Base-by-base conservation (phyloP, 2,888 invertebrate species). In the Halictus quadricinctus region DNA sequence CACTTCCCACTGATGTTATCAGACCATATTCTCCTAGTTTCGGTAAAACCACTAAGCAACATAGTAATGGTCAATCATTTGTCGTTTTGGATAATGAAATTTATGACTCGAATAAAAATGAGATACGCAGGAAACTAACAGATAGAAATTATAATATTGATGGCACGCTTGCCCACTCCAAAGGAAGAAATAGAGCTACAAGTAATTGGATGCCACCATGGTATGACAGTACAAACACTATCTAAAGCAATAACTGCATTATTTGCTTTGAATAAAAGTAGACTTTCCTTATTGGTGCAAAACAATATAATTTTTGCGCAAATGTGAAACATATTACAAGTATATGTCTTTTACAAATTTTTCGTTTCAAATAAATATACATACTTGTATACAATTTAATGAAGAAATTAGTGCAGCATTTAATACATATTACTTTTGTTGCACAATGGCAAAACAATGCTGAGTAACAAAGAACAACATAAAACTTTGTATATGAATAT, bases 131-230 rank as follows among this genome's bases (percentile, higher is more conserved):
- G 43, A 88, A 88, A 73, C 83, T 92, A 43, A 84, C 88, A 12
- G 93, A 93, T 60, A 91, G 92, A 43, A 94, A 94, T 87, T 92
- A 91, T 48, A 93, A 93, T 79, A 88, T 93, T 4, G 92, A 94
- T 36, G 91, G 90, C 48, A 91, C 92, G 69, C 89, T 92, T 64
- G 90, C 89, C 76, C 86, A 83, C 76, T 89, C 91, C 76, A 93
- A 91, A 84, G 91, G 90, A 79, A 94, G 91, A 85, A 94, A 91
- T 88, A 93, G 87, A 82, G 91, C 93, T n/a, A 92, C 94, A n/a
- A 90, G 94, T 25, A 95, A 95, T 80, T 95, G 95, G 95, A 95
- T 95, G 95, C 95, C 95, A 73, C 94, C 95, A 4, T 95, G 95
- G 95, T 95, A 95, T 87, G 94, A 95, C 76, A 93, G 90, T 83